Evolutionary conservation across 2,797 vertebrate genomes (phyloP).

Genomic region (Naso thynnoides): DNA sequence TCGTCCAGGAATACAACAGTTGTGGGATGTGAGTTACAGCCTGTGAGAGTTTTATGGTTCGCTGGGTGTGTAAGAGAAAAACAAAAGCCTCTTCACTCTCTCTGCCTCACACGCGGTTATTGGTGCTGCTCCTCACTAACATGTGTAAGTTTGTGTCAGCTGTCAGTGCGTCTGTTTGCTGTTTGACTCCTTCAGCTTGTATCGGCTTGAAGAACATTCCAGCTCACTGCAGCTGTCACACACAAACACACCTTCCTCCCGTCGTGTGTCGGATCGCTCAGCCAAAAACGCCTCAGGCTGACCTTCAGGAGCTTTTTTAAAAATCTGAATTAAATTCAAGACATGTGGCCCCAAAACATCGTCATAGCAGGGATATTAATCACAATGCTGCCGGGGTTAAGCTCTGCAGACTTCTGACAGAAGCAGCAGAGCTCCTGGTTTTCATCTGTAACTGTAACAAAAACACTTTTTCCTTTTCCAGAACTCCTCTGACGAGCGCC

Average conservation of each 20-base stretch:
- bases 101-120: neutral
- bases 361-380: too few species aligned
- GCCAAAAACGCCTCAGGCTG: neutral
- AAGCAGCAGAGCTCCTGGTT: too few species aligned
- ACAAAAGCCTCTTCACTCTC: neutral
- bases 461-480: conserved; percentile 46
- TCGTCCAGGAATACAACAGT: neutral
- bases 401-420: too few species aligned
- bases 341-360: too few species aligned
- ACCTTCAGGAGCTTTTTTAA: neutral
- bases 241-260: conserved; percentile 19
- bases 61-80: too few species aligned
- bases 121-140: neutral
- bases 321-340: neutral
- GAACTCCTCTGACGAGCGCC: conserved; percentile 90
- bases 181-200: conserved; percentile 40
- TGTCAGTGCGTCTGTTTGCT: conserved; percentile 7
- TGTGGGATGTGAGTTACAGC: neutral
- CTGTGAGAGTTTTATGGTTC: neutral
- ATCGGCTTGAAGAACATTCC: conserved; percentile 71
- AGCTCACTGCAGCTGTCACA: conserved; percentile 16
- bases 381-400: too few species aligned
- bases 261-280: neutral
- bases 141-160: conserved; percentile 9
- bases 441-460: neutral